These are phyloP conservation scores for Alsophila aescularia DNA, from an alignment of 2,888 invertebrate species.

Conservation along the genomic window DNA sequence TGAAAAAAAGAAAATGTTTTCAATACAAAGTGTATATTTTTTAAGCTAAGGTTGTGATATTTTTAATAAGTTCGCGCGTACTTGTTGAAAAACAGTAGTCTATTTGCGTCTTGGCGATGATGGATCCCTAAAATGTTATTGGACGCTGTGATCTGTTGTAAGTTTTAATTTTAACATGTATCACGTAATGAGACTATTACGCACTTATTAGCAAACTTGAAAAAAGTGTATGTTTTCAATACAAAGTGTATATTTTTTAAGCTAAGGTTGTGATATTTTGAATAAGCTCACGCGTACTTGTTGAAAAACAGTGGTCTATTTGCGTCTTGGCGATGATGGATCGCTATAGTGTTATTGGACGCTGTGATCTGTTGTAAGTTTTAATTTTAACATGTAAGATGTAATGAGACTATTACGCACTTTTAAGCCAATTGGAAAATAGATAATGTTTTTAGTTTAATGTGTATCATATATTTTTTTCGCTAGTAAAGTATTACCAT, in stretches of 20 bases:
- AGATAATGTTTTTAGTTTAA: too few relatives aligned
- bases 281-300: constrained; percentile 10
- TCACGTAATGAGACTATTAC: background rate
- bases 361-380: constrained; percentile 15
- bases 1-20: too few relatives aligned
- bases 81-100: constrained; percentile 24
- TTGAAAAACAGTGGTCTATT: constrained; percentile 29
- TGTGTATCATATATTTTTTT: too few relatives aligned
- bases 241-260: too few relatives aligned
- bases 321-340: constrained; percentile 34
- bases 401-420: background rate
- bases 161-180: constrained; percentile 1
- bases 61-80: constrained; percentile 3
- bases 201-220: too few relatives aligned
- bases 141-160: constrained; percentile 17
- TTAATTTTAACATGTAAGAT: background rate
- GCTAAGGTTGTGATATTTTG: background rate
- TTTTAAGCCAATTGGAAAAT: too few relatives aligned
- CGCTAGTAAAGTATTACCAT: too few relatives aligned
- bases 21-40: too few relatives aligned
- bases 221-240: too few relatives aligned
- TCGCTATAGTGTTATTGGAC: constrained; percentile 27
- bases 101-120: constrained; percentile 34
- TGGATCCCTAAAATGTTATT: constrained; percentile 32
- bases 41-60: background rate